Percentiles rank a stretch among this genome's conserved stretches.
phyloP scores from a whole-genome alignment of 2,113 vertebrate genomes.

The pig (Sus scrofa) region T2T-Sscrofa CM000824.6:181435501-181436000 shows the following conservation, averaged over 20 bases:
- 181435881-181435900: too few species aligned
- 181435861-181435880: background rate
- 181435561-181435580: background rate
- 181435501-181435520: background rate
- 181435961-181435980: background rate
- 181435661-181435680: background rate
- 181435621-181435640: background rate
- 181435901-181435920: background rate
- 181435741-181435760: background rate
- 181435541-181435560: background rate
- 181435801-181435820: background rate
- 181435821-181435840: background rate
- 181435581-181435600: background rate
- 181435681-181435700: background rate
- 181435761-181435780: background rate
- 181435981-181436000: too few species aligned
- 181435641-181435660: background rate
- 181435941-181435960: background rate
- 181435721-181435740: background rate
- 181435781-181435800: background rate
- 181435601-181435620: background rate
- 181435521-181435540: background rate
- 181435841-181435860: background rate
- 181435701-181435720: background rate
- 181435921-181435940: background rate